Percentiles rank a stretch among this genome's conserved stretches.
These are phyloP conservation scores for Anastrepha obliqua DNA, from an alignment of 1,140 invertebrate genomes.

Conservation along the genomic window DNA sequence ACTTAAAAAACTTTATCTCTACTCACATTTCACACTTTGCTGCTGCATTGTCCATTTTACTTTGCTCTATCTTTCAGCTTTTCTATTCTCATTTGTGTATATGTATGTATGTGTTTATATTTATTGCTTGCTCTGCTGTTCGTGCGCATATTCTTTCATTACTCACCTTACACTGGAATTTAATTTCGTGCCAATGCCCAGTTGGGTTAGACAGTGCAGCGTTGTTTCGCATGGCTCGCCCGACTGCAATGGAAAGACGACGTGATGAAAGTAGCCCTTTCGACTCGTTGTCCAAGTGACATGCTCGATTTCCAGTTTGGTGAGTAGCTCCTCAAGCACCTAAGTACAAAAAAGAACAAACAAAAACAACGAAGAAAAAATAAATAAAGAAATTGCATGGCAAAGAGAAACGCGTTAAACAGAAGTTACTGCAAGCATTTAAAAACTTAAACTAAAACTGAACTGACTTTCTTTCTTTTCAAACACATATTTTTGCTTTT, in stretches of 20 bases:
- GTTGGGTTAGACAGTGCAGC: constrained; percentile 81
- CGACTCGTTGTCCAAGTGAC: constrained; percentile 82
- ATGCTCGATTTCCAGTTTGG: constrained; percentile 81
- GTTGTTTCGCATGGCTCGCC: constrained; percentile 83
- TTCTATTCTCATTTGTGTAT: background rate
- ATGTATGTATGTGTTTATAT: too few species aligned
- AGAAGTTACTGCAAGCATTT: background rate
- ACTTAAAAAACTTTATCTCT: constrained; percentile 35
- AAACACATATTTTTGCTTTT: background rate
- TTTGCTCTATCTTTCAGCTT: background rate
- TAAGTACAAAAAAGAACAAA: constrained; percentile 63
- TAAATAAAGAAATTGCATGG: background rate
- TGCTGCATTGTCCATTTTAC: background rate
- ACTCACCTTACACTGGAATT: constrained; percentile 83
- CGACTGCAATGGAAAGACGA: constrained; percentile 81
- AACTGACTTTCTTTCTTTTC: background rate
- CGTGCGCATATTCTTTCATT: constrained; percentile 54
- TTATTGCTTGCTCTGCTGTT: background rate
- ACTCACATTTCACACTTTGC: constrained; percentile 30
- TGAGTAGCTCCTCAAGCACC: constrained; percentile 80
- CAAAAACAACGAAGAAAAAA: background rate
- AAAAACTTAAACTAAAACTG: background rate
- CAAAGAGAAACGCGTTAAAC: background rate
- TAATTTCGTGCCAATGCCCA: constrained; percentile 81
- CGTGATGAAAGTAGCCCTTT: constrained; percentile 81